Conservation (phyloP, 2,888 invertebrate species). For the Iphiclides podalirius region DNA sequence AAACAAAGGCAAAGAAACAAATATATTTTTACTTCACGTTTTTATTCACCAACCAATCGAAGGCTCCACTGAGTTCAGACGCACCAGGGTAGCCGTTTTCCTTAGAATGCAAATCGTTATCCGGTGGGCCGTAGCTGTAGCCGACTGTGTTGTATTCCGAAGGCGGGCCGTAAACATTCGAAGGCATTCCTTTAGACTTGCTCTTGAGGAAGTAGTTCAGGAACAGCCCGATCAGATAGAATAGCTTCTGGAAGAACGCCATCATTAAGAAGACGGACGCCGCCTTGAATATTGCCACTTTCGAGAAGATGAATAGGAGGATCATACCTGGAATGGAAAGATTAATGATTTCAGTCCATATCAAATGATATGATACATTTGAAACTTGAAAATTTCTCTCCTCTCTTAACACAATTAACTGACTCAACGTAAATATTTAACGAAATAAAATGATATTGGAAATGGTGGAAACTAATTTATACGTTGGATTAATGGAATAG, state of each 20-base stretch:
- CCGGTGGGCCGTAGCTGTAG: slow-evolving; percentile 65
- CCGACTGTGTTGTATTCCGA: slow-evolving; percentile 66
- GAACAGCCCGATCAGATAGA: slow-evolving; percentile 53
- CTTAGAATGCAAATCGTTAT: slow-evolving; percentile 42
- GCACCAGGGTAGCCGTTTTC: slow-evolving; percentile 43
- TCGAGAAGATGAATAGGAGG: slow-evolving; percentile 54
- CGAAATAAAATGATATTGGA: no score
- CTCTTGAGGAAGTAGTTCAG: slow-evolving; percentile 60
- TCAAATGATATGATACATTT: no score
- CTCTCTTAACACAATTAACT: no score
- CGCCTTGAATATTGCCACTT: slow-evolving; percentile 59
- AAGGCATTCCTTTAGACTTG: slow-evolving; percentile 38
- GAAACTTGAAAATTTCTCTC: no score
- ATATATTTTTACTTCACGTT: slow-evolving; percentile 29
- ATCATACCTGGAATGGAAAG: slow-evolving; percentile 55
- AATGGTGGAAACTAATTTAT: no score
- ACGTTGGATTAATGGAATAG: no score
- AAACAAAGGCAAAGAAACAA: no score
- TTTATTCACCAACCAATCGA: slow-evolving; percentile 57
- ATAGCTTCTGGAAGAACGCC: slow-evolving; percentile 67
- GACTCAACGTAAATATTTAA: no score
- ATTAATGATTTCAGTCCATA: no score
- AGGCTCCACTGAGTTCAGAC: slow-evolving; percentile 49
- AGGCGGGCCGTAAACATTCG: slow-evolving; percentile 51
- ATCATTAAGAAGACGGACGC: slow-evolving; percentile 58